phyloP scores from a whole-genome alignment of 2,888 invertebrate species.

The Cosmorhoe ocellata region DNA sequence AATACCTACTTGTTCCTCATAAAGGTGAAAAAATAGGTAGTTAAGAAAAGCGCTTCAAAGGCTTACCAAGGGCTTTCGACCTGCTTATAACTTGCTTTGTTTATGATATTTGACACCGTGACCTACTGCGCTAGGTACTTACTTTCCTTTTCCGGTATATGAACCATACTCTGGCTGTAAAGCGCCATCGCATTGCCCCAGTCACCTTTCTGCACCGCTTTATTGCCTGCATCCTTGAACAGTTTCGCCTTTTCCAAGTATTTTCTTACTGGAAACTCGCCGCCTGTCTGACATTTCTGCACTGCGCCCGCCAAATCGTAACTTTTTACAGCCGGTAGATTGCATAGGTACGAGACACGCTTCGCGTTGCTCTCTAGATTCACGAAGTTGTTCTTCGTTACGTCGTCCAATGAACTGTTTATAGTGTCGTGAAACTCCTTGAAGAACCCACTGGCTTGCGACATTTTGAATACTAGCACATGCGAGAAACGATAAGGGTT shows the following conservation, averaged over 20 bases:
- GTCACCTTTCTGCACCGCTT: conserved; percentile 86
- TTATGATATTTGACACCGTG: conserved; percentile 35
- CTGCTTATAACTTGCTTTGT: conserved; percentile 12
- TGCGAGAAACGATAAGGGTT: conserved; percentile 32
- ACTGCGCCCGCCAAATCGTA: conserved; percentile 75
- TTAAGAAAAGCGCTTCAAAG: not conserved
- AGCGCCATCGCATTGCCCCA: conserved; percentile 85
- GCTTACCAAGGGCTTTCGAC: too few species aligned
- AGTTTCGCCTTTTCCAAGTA: conserved; percentile 82
- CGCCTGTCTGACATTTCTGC: conserved; percentile 58
- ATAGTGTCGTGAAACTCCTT: conserved; percentile 85
- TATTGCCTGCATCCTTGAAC: conserved; percentile 88
- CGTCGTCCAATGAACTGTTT: conserved; percentile 77
- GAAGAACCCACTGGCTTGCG: conserved; percentile 80
- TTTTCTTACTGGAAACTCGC: conserved; percentile 76
- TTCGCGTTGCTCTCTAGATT: conserved; percentile 84
- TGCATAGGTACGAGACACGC: conserved; percentile 84
- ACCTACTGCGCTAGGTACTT: conserved; percentile 42
- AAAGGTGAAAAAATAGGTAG: too few species aligned
- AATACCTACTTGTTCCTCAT: not conserved
- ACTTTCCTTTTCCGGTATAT: conserved; percentile 87
- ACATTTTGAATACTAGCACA: conserved; percentile 52
- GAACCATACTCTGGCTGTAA: conserved; percentile 87
- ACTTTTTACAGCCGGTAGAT: conserved; percentile 73
- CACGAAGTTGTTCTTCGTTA: conserved; percentile 84